Evolutionary conservation across 2,888 invertebrate species (phyloP).

Genomic region (Cetonia aurata): DNA sequence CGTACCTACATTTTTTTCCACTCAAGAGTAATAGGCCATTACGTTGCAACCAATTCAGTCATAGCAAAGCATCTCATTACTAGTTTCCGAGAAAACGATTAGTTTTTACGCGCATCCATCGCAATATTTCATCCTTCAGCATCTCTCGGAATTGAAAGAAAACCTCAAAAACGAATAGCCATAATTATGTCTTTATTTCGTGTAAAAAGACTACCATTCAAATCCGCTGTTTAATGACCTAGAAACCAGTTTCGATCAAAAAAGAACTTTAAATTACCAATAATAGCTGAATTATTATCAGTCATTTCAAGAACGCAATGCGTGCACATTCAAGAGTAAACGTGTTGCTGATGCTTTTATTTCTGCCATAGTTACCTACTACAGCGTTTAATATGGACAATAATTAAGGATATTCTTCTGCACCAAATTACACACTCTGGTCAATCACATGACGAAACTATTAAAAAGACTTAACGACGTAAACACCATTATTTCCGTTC

Average conservation of each 20-base stretch:
- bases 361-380: constrained; percentile 1
- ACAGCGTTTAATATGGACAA: not conserved
- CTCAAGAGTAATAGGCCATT: too few relatives aligned
- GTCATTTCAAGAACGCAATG: not conserved
- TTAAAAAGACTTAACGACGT: constrained; percentile 1
- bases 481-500: not conserved
- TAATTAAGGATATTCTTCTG: constrained; percentile 7
- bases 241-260: constrained; percentile 5
- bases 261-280: constrained; percentile 7
- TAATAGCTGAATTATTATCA: constrained; percentile 1
- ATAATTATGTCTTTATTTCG: constrained; percentile 8
- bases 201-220: not conserved
- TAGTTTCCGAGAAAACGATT: not conserved
- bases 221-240: constrained; percentile 3
- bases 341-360: not conserved
- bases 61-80: too few relatives aligned
- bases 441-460: not conserved
- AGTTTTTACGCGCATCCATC: not conserved
- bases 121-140: not conserved
- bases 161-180: not conserved
- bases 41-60: too few relatives aligned
- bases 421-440: not conserved
- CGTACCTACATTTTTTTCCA: too few relatives aligned
- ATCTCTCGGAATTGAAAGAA: not conserved
- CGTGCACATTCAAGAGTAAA: not conserved